phyloP scores from a whole-genome alignment of 2,888 invertebrate species.

The Eutolmus rufibarbis region DNA sequence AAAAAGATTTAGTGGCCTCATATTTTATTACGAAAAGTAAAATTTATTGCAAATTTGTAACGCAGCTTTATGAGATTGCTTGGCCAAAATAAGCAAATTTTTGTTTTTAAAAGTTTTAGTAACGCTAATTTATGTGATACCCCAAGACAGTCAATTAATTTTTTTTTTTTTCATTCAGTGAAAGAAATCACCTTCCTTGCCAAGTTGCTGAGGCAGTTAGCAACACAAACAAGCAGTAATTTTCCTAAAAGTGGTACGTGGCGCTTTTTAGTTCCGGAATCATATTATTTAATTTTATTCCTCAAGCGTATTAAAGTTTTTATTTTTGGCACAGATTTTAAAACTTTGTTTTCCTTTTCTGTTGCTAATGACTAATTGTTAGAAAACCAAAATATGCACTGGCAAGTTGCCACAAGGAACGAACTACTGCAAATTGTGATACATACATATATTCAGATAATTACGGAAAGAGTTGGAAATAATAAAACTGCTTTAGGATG shows the following conservation, averaged over 20 bases:
- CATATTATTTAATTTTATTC: background rate
- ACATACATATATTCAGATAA: background rate
- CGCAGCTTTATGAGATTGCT: background rate
- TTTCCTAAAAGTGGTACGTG: background rate
- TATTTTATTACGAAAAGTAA: background rate
- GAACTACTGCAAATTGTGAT: background rate
- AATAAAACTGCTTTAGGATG: background rate
- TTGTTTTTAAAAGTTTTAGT: background rate
- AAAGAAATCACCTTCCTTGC: background rate
- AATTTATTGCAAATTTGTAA: background rate
- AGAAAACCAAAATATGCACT: background rate
- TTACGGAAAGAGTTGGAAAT: background rate
- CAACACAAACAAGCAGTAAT: background rate
- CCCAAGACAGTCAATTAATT: background rate
- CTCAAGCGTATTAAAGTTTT: background rate
- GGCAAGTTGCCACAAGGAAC: background rate
- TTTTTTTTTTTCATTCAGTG: background rate
- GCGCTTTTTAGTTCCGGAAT: background rate
- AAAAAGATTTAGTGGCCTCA: background rate
- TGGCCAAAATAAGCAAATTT: background rate
- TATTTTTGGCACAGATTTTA: background rate
- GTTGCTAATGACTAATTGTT: background rate
- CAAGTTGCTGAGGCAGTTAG: background rate
- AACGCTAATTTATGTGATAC: background rate
- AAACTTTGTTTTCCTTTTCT: background rate